Conservation (phyloP, 2,888 invertebrate species). For the Megalurothrips usitatus region DNA sequence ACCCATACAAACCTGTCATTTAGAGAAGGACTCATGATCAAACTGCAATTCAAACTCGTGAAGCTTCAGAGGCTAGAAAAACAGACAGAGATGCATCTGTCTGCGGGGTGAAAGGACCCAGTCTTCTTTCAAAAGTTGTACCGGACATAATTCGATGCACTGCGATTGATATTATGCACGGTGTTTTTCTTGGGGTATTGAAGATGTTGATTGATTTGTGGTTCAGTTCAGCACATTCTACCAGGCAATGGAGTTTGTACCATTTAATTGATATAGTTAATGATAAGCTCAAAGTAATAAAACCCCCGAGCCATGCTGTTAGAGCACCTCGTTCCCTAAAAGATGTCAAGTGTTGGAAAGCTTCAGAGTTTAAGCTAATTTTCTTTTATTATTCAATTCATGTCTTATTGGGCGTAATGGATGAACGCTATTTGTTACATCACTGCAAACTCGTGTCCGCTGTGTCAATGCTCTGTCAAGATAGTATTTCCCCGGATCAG, state of each 20-base stretch:
- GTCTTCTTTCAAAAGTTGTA: not conserved
- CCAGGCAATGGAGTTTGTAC: not conserved
- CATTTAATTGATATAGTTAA: not conserved
- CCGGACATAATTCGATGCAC: not conserved
- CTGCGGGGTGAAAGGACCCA: no score
- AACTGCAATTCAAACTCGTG: no score
- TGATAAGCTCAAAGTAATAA: not conserved
- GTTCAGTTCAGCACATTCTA: not conserved
- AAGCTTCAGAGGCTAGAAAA: no score
- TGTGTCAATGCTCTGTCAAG: not conserved
- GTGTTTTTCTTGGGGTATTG: not conserved
- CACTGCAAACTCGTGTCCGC: not conserved
- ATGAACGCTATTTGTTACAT: not conserved
- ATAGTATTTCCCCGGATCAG: not conserved
- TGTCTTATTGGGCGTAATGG: not conserved
- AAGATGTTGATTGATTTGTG: not conserved
- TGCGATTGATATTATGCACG: not conserved
- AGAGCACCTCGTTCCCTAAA: not conserved
- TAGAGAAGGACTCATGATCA: no score
- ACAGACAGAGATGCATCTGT: not conserved
- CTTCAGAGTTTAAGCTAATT: not conserved
- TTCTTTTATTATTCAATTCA: constrained; percentile 21
- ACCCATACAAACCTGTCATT: no score
- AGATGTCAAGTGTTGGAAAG: not conserved
- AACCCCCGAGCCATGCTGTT: not conserved